A percentile compares a stretch with the other conserved stretches of the same genome.
These are phyloP conservation scores for Scaptomyza flava DNA, from an alignment of 2,888 invertebrate species.

Conservation along the genomic window DNA sequence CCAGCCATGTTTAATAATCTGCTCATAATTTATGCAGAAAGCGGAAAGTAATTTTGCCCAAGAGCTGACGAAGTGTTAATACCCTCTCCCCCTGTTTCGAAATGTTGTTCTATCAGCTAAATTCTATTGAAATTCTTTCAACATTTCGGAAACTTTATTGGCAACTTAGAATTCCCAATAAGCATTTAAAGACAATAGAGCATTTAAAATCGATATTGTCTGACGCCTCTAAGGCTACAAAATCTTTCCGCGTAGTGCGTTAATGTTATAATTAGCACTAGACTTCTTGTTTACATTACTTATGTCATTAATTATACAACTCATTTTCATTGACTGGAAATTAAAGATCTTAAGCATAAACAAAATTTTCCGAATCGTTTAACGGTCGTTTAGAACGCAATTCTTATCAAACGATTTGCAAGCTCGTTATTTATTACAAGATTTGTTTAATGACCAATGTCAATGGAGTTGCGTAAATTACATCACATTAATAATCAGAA, in stretches of 20 bases:
- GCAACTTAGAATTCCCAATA: neutral
- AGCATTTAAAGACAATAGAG: neutral
- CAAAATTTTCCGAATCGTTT: neutral
- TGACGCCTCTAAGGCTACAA: neutral
- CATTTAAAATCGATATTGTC: neutral
- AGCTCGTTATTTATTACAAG: conserved; percentile 39
- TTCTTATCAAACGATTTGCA: neutral
- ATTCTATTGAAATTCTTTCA: neutral
- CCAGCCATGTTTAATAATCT: conserved; percentile 9
- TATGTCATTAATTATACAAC: conserved; percentile 20
- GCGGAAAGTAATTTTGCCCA: neutral
- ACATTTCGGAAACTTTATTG: neutral
- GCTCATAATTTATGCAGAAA: conserved; percentile 7
- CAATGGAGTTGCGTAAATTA: conserved; percentile 28
- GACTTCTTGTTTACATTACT: conserved; percentile 8
- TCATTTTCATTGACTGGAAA: neutral
- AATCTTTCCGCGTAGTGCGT: neutral
- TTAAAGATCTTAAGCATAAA: conserved; percentile 3
- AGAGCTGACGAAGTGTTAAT: neutral
- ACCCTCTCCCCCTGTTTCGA: neutral
- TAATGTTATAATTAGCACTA: conserved; percentile 15
- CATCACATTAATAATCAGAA: conserved; percentile 13
- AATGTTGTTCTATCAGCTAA: neutral
- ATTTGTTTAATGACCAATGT: conserved; percentile 62
- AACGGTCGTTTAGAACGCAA: neutral